Conservation (phyloP, 1,140 invertebrate species). For the Temnothorax nylanderi region DNA sequence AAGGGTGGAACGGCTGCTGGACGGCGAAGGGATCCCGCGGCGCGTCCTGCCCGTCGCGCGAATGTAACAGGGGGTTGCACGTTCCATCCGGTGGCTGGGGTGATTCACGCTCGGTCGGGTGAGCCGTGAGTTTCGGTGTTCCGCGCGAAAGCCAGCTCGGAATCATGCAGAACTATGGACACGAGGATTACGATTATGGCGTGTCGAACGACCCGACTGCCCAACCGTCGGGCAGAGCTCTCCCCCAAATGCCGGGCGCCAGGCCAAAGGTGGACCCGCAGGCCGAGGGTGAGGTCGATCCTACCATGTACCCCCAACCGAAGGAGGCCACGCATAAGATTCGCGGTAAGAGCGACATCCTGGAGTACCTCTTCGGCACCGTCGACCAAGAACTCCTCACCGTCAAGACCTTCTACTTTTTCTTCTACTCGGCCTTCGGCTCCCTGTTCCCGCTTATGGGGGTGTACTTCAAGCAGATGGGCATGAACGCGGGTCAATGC, state of each 20-base stretch:
- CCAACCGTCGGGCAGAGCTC: constrained; percentile 37
- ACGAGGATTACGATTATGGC: constrained; percentile 79
- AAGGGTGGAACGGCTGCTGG: constrained; percentile 2
- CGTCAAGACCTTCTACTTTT: constrained; percentile 99
- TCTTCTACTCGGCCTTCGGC: constrained; percentile 99
- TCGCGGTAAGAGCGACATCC: constrained; percentile 92
- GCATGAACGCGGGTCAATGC: constrained; percentile 98
- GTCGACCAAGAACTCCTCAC: constrained; percentile 96
- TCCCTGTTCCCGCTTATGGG: constrained; percentile 99
- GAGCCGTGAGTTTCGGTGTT: not conserved
- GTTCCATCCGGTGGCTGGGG: not conserved
- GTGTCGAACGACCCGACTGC: not conserved
- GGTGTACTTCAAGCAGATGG: constrained; percentile 99
- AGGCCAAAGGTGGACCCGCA: constrained; percentile 91
- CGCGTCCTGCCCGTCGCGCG: not conserved
- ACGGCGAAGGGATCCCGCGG: not conserved
- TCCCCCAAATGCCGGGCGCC: constrained; percentile 79
- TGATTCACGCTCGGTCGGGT: not conserved
- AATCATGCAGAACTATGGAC: constrained; percentile 81
- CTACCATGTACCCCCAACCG: constrained; percentile 90
- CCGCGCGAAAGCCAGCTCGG: not conserved
- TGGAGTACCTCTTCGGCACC: constrained; percentile 93
- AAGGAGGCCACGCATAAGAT: constrained; percentile 96
- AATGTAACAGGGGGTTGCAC: not conserved
- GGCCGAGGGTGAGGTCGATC: constrained; percentile 91